These are phyloP conservation scores for Onychomys arenicola DNA, from an alignment of 2,797 vertebrate species.

Conservation along the genomic window DNA sequence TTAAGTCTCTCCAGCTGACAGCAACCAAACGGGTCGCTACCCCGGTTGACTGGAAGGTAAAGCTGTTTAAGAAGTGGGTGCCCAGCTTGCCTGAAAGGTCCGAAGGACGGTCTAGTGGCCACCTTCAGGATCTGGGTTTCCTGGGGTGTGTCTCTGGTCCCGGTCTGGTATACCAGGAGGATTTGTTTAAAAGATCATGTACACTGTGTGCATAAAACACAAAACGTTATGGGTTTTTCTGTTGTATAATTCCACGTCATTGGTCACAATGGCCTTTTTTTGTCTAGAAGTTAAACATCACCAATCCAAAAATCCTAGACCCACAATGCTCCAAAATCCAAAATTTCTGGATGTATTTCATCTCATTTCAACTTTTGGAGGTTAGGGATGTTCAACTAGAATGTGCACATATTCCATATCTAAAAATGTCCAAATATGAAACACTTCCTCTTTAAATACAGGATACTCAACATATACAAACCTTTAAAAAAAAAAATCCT, in stretches of 20 bases:
- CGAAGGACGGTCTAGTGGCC: background rate
- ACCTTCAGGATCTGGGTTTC: too few species aligned
- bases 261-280: constrained; percentile 22
- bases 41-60: constrained; percentile 98
- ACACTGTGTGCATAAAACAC: constrained; percentile 2
- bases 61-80: background rate
- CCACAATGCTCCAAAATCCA: background rate
- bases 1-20: constrained; percentile 97
- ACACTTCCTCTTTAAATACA: background rate
- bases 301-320: background rate
- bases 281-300: background rate
- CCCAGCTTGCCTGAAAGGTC: background rate
- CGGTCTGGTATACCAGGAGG: background rate
- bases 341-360: background rate
- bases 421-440: background rate
- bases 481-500: background rate
- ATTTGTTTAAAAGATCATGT: background rate
- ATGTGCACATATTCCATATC: background rate
- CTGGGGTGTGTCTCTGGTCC: background rate
- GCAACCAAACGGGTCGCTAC: constrained; percentile 95
- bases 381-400: background rate
- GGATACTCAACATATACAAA: background rate
- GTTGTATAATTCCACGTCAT: background rate
- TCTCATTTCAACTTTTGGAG: background rate
- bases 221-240: background rate